Evolutionary conservation across 2,797 vertebrate genomes (phyloP).

Genomic region (Poecilia velifera): DNA sequence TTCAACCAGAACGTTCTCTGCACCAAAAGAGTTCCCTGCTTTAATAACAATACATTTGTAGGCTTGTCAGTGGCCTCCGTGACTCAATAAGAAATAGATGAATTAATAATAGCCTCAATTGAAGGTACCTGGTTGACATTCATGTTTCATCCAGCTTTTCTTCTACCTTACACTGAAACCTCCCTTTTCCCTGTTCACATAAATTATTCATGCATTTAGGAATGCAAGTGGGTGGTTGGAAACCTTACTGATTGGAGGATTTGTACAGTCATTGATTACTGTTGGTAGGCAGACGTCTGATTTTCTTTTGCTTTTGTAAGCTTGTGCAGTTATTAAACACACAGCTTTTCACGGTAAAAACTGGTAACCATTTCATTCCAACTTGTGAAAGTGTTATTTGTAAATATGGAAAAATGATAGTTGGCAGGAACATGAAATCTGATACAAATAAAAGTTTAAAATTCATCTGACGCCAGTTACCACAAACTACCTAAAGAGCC

Average conservation of each 20-base stretch:
- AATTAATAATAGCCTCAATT: conserved; percentile 77
- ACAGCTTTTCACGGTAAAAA: conserved; percentile 2
- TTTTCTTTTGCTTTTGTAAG: conserved; percentile 7
- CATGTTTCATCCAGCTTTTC: conserved; percentile 50
- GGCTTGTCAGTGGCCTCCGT: conserved; percentile 53
- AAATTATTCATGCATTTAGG: conserved; percentile 70
- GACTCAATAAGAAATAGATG: conserved; percentile 74
- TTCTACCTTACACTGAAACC: conserved; percentile 62
- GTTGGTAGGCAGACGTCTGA: conserved; percentile 10
- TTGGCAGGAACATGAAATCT: conserved; percentile 22
- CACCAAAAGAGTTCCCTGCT: conserved; percentile 56
- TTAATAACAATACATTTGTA: conserved; percentile 71
- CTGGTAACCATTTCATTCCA: background rate
- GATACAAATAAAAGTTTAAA: conserved; percentile 47
- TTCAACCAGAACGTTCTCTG: conserved; percentile 61
- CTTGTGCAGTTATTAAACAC: conserved; percentile 16
- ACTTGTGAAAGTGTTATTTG: background rate
- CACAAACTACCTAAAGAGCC: background rate
- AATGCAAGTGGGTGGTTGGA: conserved; percentile 44
- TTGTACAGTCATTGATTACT: conserved; percentile 25
- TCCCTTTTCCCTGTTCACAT: conserved; percentile 58
- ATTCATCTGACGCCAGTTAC: conserved; percentile 23
- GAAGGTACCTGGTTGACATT: conserved; percentile 65
- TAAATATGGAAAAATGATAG: conserved; percentile 30
- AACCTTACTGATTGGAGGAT: conserved; percentile 39